Evolutionary conservation across 2,888 invertebrate species (phyloP).

Genomic region (Tachina grossa): DNA sequence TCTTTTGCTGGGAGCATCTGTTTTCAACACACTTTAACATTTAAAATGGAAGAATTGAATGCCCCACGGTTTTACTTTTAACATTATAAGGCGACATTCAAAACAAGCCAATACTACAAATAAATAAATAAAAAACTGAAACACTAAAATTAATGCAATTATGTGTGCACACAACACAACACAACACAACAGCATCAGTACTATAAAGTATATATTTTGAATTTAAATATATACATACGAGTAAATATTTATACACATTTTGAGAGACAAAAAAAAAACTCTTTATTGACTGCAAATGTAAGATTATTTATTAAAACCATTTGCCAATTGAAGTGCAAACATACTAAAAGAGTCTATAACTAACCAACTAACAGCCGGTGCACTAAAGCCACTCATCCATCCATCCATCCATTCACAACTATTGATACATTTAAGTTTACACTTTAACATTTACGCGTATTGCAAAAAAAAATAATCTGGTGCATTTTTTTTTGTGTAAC

Average conservation of each 20-base stretch:
- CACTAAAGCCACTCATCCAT: constrained; percentile 34
- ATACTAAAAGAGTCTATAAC: constrained; percentile 52
- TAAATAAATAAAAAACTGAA: constrained; percentile 16
- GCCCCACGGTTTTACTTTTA: constrained; percentile 52
- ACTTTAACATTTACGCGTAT: constrained; percentile 71
- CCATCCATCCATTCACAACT: not conserved
- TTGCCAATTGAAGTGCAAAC: constrained; percentile 67
- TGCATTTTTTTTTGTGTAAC: constrained; percentile 29
- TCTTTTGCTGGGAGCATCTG: constrained; percentile 58
- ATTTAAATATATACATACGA: constrained; percentile 35
- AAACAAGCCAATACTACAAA: constrained; percentile 18
- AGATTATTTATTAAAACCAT: constrained; percentile 61
- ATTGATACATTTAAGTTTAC: constrained; percentile 62
- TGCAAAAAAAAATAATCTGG: constrained; percentile 14
- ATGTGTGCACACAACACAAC: constrained; percentile 33
- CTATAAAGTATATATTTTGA: constrained; percentile 43
- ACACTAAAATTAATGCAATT: constrained; percentile 54
- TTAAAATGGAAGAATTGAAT: constrained; percentile 52
- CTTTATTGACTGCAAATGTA: constrained; percentile 43
- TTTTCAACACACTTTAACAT: constrained; percentile 69
- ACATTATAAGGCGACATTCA: constrained; percentile 65
- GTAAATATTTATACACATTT: no score
- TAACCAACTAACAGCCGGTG: constrained; percentile 41
- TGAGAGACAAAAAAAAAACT: constrained; percentile 9
- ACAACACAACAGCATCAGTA: not conserved